Percentiles rank a stretch among this genome's conserved stretches.
These are phyloP conservation scores for Chaenodraco wilsoni DNA, from an alignment of 2,797 vertebrate genomes.

Conservation along the genomic window DNA sequence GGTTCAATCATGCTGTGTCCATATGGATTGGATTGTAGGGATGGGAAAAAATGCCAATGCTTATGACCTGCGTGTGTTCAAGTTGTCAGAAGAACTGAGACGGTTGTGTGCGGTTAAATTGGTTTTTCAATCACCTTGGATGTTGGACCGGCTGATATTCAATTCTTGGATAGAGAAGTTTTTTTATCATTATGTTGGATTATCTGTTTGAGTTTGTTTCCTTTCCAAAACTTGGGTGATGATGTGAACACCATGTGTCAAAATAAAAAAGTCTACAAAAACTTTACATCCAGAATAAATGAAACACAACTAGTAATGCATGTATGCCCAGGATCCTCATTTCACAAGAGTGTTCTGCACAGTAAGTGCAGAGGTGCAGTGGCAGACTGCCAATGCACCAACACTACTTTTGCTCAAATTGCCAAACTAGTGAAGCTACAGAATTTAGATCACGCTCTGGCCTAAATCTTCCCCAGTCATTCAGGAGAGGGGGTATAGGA, in stretches of 20 bases:
- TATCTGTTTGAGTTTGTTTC: not conserved
- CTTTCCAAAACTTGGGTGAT: not conserved
- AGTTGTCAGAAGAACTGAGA: not conserved
- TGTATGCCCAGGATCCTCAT: not conserved
- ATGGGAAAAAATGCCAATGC: not conserved
- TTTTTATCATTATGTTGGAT: not conserved
- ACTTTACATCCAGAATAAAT: too few relatives aligned
- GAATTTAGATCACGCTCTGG: constrained; percentile 67
- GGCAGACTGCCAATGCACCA: constrained; percentile 35
- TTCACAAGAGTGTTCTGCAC: not conserved
- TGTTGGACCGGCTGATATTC: not conserved
- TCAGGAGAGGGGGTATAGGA: constrained; percentile 54
- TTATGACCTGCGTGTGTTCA: not conserved
- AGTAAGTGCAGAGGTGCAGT: constrained; percentile 4
- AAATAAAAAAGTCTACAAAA: not conserved
- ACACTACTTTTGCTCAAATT: constrained; percentile 38
- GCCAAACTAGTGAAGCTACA: constrained; percentile 48
- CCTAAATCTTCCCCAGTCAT: constrained; percentile 68
- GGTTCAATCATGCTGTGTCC: not conserved
- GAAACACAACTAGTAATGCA: not conserved
- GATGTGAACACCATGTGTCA: not conserved
- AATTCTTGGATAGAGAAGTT: not conserved
- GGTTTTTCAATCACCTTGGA: not conserved
- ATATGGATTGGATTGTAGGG: not conserved
- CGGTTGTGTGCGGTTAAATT: not conserved